Evolutionary conservation across 2,888 invertebrate species (phyloP), one percentile per base, ranked within the genome.

Genomic region (Mactromeris polynyma): DNA sequence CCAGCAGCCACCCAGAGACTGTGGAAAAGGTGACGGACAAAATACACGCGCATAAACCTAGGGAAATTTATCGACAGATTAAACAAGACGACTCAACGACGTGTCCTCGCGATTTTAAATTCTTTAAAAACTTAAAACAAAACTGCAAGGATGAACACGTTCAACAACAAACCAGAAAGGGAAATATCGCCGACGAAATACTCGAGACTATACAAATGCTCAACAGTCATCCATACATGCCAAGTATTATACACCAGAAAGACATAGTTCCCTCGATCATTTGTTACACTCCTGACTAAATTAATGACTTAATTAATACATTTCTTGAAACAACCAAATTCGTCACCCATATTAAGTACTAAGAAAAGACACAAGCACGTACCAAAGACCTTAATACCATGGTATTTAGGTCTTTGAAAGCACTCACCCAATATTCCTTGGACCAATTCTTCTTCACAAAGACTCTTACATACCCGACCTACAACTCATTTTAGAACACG

Each of bases 401-500:
- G n/a, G n/a, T n/a, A n/a, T n/a, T n/a, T n/a, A n/a, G n/a, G n/a
- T n/a, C n/a, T n/a, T n/a, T n/a, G n/a, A n/a, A n/a, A n/a, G n/a
- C n/a, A n/a, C 38, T 17, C 73, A 89, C 21, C 89, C 86, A 11
- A 78, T 87, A 0, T 87, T 89, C 64, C 6, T 87, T 36, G 89
- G 86, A 33, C 89, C 89, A 9, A n/a, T 84, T 14, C 26, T 89
- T 26, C 58, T 89, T 21, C 89, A 89, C 31, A 86, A 86, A 26
- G 89, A 89, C 81, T 86, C 86, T n/a, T 0, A 79, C 85, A 19
- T 89, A 46, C 31, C 58, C 46, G 64, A 89, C 87, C 14, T 86
- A 89, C 78, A 89, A 86, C 31, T 33, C 33, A 83, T 89, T 54
- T 54, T 86, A 21, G 86, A 89, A 77, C 86, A 80, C 9, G 36